These are phyloP conservation scores for Orthochromis indermauri DNA, from an alignment of 2,113 vertebrate species.

Conservation along the genomic window DNA sequence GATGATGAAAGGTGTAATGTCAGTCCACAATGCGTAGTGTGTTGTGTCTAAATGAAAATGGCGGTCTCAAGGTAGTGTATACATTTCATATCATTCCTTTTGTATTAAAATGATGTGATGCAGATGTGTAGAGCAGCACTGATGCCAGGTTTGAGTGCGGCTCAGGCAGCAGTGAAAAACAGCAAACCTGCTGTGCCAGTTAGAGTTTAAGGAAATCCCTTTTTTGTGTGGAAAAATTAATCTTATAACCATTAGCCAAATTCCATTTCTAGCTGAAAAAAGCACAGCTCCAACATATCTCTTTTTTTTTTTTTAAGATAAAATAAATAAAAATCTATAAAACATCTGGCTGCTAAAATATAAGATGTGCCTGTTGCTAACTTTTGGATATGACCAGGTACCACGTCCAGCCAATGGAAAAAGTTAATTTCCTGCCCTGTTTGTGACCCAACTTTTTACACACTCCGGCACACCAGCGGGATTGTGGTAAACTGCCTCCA, in stretches of 20 bases:
- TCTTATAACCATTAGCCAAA: neutral
- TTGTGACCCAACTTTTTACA: slow-evolving; percentile 43
- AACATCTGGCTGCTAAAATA: slow-evolving; percentile 25
- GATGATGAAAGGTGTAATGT: neutral
- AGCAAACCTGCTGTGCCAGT: neutral
- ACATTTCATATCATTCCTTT: neutral
- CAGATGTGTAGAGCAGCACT: neutral
- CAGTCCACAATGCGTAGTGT: neutral
- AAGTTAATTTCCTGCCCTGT: slow-evolving; percentile 49
- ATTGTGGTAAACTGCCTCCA: slow-evolving; percentile 19
- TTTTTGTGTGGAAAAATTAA: neutral
- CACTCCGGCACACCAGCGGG: slow-evolving; percentile 3
- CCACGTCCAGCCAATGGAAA: slow-evolving; percentile 16
- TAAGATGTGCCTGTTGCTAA: neutral
- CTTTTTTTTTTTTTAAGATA: neutral
- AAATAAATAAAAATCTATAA: slow-evolving; percentile 3
- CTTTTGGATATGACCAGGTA: neutral
- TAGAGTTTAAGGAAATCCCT: neutral
- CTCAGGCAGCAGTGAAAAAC: neutral
- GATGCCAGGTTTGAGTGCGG: neutral
- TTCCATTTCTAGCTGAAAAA: neutral
- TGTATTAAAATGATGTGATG: neutral
- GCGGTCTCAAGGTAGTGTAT: neutral
- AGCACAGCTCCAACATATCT: neutral
- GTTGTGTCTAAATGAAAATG: neutral